A percentile compares a stretch with the other conserved stretches of the same genome.
phyloP scores from a whole-genome alignment of 1,140 invertebrate species.

The Nephotettix cincticeps region DNA sequence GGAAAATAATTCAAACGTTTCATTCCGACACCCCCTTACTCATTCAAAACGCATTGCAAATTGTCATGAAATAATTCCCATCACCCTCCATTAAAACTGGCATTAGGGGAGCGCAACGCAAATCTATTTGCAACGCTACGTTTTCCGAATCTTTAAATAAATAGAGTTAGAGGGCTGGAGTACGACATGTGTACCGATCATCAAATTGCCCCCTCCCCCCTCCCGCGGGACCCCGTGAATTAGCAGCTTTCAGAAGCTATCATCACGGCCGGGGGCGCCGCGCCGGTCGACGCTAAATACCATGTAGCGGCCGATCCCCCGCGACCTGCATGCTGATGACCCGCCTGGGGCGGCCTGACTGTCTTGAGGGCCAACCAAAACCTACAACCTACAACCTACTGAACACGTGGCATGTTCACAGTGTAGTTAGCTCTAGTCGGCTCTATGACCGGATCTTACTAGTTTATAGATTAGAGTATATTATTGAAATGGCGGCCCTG shows the following conservation, averaged over 20 bases:
- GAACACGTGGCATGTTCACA: no score
- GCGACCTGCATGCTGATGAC: not conserved
- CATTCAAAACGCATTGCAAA: no score
- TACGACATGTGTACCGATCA: slow-evolving; percentile 15
- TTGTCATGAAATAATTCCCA: no score
- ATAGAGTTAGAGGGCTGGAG: slow-evolving; percentile 5
- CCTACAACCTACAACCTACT: no score
- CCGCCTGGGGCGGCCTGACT: no score
- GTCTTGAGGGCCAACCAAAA: no score
- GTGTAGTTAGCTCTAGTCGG: no score
- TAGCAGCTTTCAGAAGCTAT: slow-evolving; percentile 23
- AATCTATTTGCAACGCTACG: slow-evolving; percentile 17
- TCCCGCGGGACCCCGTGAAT: not conserved
- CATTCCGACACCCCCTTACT: no score
- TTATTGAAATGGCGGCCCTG: no score
- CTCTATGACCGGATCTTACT: no score
- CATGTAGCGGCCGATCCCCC: not conserved
- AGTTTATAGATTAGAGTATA: no score
- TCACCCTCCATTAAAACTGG: not conserved
- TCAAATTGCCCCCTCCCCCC: not conserved
- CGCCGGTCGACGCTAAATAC: not conserved
- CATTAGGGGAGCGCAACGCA: not conserved
- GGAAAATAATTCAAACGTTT: no score
- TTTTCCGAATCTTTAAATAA: slow-evolving; percentile 23
- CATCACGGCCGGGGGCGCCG: not conserved